Conservation (phyloP, 2,113 vertebrate genomes). For the Perca flavescens region DNA sequence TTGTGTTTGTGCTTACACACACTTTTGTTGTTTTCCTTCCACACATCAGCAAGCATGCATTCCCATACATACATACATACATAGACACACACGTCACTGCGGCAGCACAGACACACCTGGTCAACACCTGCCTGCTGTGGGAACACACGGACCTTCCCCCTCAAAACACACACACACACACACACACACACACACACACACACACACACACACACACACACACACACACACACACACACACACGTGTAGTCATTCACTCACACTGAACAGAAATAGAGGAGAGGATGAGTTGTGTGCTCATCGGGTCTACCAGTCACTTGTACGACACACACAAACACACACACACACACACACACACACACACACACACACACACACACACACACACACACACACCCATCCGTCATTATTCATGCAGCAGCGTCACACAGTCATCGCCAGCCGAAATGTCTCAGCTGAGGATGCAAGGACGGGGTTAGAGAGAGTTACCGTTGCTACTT, state of each 20-base stretch:
- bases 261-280: not conserved
- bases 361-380: constrained; percentile 15
- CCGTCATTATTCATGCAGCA: constrained; percentile 46
- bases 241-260: constrained; percentile 2
- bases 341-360: not conserved
- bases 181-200: not conserved
- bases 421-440: constrained; percentile 39
- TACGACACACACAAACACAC: not conserved
- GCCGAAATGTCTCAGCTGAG: constrained; percentile 46
- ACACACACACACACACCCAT: constrained; percentile 34
- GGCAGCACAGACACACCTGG: constrained; percentile 80
- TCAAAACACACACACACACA: constrained; percentile 7
- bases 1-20: not conserved
- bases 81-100: constrained; percentile 52
- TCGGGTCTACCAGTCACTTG: constrained; percentile 12
- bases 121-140: constrained; percentile 69
- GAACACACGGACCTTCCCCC: constrained; percentile 23
- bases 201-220: constrained; percentile 9
- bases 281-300: constrained; percentile 5
- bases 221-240: not conserved
- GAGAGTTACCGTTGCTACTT: constrained; percentile 81
- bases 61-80: not conserved
- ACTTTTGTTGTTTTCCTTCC: not conserved
- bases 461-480: constrained; percentile 53
- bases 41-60: not conserved